Conservation (phyloP, 1,140 invertebrate genomes). For the Monomorium pharaonis region DNA sequence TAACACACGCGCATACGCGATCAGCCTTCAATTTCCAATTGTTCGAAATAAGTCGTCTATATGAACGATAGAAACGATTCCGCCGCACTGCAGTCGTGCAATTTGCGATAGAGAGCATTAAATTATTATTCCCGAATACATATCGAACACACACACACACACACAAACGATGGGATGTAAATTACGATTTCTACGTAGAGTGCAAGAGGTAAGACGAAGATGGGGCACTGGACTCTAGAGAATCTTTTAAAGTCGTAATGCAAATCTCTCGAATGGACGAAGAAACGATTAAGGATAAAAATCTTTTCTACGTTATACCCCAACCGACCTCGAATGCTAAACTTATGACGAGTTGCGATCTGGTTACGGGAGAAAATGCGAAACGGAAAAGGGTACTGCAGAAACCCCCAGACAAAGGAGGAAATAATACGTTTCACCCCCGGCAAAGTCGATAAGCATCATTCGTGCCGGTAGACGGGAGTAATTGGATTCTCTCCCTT, state of each 20-base stretch:
- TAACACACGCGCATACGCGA: slow-evolving; percentile 38
- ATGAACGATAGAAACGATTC: slow-evolving; percentile 20
- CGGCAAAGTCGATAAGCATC: slow-evolving; percentile 69
- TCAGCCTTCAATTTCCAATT: slow-evolving; percentile 46
- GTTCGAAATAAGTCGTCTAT: slow-evolving; percentile 48
- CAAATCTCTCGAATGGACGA: slow-evolving; percentile 25
- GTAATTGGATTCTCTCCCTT: slow-evolving; percentile 79
- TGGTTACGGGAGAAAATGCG: not conserved
- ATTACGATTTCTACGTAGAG: slow-evolving; percentile 33
- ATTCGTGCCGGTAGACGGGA: slow-evolving; percentile 58
- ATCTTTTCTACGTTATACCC: slow-evolving; percentile 48
- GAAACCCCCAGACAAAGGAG: slow-evolving; percentile 38
- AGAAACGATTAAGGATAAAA: slow-evolving; percentile 62
- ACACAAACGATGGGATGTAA: not conserved
- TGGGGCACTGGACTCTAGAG: not conserved
- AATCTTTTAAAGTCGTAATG: slow-evolving; percentile 40
- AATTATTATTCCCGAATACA: slow-evolving; percentile 52
- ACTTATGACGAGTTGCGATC: slow-evolving; percentile 47
- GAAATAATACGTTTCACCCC: slow-evolving; percentile 69
- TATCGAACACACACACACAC: too few species aligned
- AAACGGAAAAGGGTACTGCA: not conserved
- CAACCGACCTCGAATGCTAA: slow-evolving; percentile 7
- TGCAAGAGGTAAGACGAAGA: not conserved
- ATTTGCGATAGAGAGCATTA: slow-evolving; percentile 58
- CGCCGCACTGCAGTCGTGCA: slow-evolving; percentile 32